phyloP scores from a whole-genome alignment of 2,888 invertebrate species.

The Dasysyrphus tricinctus region DNA sequence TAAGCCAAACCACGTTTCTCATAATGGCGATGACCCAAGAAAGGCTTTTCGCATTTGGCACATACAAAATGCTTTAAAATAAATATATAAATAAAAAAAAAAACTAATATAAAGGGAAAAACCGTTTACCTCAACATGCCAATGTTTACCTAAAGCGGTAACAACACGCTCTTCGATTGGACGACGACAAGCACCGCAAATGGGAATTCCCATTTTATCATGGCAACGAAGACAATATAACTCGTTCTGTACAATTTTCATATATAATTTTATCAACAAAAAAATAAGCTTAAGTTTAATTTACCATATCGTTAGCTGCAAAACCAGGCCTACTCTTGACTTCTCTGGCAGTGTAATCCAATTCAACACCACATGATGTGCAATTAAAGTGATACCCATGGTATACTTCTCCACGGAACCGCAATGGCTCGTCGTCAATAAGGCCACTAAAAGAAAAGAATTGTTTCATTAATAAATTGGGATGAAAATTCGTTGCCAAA shows the following conservation, averaged over 20 bases:
- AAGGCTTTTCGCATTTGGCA: slow-evolving; percentile 99
- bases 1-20: slow-evolving; percentile 99
- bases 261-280: slow-evolving; percentile 1
- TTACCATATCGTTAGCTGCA: slow-evolving; percentile 94
- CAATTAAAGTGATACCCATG: slow-evolving; percentile 99
- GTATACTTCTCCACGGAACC: slow-evolving; percentile 97
- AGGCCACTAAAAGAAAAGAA: slow-evolving; percentile 87
- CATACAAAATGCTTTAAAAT: slow-evolving; percentile 98
- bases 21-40: slow-evolving; percentile 99
- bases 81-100: slow-evolving; percentile 47
- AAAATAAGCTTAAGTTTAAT: slow-evolving; percentile 62
- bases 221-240: slow-evolving; percentile 98
- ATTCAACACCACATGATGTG: slow-evolving; percentile 94
- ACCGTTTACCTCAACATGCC: slow-evolving; percentile 94
- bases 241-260: slow-evolving; percentile 88
- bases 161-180: slow-evolving; percentile 99
- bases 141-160: slow-evolving; percentile 98
- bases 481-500: not conserved
- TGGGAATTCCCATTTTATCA: slow-evolving; percentile 99
- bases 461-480: not conserved
- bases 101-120: not conserved
- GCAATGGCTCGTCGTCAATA: slow-evolving; percentile 95
- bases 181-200: slow-evolving; percentile 99
- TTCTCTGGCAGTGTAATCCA: slow-evolving; percentile 98
- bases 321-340: slow-evolving; percentile 95